Percentiles rank a stretch among this genome's conserved stretches.
Evolutionary conservation across 2,888 invertebrate genomes (phyloP).

Genomic region (Euphydryas editha): DNA sequence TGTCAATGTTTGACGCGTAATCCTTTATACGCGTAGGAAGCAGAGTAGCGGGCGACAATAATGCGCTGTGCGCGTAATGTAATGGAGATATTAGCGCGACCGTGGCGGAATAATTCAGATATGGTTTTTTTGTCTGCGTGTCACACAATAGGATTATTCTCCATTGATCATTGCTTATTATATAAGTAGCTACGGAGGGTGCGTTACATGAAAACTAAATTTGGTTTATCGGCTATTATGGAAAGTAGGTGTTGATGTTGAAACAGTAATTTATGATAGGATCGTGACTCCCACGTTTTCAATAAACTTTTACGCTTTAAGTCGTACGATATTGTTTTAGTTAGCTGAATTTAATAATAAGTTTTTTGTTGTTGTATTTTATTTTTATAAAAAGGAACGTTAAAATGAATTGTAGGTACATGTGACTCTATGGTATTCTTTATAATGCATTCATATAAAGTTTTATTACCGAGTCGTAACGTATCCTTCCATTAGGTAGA

Average conservation of each 20-base stretch:
- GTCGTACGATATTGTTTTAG: conserved; percentile 27
- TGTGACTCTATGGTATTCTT: background rate
- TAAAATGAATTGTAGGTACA: background rate
- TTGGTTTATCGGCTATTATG: conserved; percentile 84
- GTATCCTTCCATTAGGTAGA: conserved; percentile 14
- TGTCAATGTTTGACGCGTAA: conserved; percentile 77
- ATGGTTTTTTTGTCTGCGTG: conserved; percentile 76
- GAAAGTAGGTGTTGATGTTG: conserved; percentile 83
- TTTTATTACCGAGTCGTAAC: conserved; percentile 7
- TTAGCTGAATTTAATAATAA: background rate
- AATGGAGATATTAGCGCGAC: conserved; percentile 81
- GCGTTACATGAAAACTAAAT: conserved; percentile 83
- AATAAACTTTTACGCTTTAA: conserved; percentile 58
- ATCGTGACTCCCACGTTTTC: conserved; percentile 76
- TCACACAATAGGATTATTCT: conserved; percentile 82
- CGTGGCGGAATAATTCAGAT: conserved; percentile 80
- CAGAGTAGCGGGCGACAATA: conserved; percentile 53
- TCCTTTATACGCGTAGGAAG: conserved; percentile 60
- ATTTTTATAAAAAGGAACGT: background rate
- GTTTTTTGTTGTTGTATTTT: background rate
- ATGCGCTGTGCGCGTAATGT: conserved; percentile 70
- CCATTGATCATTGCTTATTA: conserved; percentile 83
- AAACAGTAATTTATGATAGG: conserved; percentile 74
- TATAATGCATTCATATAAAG: background rate
- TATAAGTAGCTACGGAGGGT: conserved; percentile 80